A percentile compares a stretch with the other conserved stretches of the same genome.
phyloP scores from a whole-genome alignment of 2,797 vertebrate genomes.

The Sebastes vulpes region DNA sequence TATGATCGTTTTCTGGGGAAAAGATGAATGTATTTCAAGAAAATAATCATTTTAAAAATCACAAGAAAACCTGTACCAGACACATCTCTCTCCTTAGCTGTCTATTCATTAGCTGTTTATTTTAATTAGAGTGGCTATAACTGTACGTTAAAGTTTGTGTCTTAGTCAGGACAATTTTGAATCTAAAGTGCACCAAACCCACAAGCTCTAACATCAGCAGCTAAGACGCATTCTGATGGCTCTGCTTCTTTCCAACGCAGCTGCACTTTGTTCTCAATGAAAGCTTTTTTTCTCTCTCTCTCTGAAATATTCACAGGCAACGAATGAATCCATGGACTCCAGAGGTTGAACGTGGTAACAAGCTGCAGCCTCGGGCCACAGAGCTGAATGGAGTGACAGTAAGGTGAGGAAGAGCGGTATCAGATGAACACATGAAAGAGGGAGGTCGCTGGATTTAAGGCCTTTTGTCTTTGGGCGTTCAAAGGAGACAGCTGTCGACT shows the following conservation, averaged over 20 bases:
- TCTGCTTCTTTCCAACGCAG: background rate
- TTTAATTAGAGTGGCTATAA: background rate
- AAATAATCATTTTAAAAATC: background rate
- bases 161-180: background rate
- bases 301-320: background rate
- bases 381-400: slow-evolving; percentile 63
- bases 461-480: slow-evolving; percentile 86
- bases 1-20: background rate
- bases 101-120: background rate
- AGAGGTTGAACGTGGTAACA: slow-evolving; percentile 12
- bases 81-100: background rate
- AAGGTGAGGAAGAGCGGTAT: slow-evolving; percentile 80
- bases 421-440: slow-evolving; percentile 87
- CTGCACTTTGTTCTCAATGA: slow-evolving; percentile 14
- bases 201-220: background rate
- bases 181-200: background rate
- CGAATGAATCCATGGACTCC: background rate
- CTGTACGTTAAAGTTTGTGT: background rate
- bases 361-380: slow-evolving; percentile 39
- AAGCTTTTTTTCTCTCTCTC: background rate
- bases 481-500: slow-evolving; percentile 88
- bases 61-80: background rate
- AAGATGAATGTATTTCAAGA: background rate
- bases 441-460: slow-evolving; percentile 83
- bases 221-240: background rate